phyloP scores from a whole-genome alignment of 2,888 invertebrate genomes.

The Pristionchus exspectatus region DNA sequence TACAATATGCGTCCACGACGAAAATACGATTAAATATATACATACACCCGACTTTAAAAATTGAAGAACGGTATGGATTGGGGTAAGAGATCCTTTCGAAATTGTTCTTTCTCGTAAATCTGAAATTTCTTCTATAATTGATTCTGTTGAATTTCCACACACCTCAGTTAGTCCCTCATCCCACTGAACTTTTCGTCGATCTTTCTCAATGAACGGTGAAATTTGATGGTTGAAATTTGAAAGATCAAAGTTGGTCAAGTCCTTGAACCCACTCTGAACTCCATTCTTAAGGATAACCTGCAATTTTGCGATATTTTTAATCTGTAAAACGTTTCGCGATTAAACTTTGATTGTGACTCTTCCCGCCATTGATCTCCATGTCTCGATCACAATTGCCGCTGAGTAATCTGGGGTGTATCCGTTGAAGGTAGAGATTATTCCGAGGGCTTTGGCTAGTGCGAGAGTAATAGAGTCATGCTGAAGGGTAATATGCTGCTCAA shows the following conservation, averaged over 20 bases:
- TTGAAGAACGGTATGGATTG: too few species aligned
- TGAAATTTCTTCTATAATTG: background rate
- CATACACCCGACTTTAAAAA: too few species aligned
- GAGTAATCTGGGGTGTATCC: background rate
- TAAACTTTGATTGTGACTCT: background rate
- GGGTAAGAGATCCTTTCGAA: background rate
- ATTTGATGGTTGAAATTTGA: background rate
- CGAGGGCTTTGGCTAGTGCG: background rate
- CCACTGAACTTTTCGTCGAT: background rate
- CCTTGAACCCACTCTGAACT: background rate
- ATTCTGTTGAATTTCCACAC: background rate
- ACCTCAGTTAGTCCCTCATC: background rate
- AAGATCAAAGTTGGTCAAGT: background rate
- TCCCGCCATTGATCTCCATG: background rate
- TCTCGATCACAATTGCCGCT: background rate
- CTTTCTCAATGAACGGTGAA: background rate
- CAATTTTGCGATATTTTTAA: background rate
- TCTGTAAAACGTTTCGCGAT: too few species aligned
- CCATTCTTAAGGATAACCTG: background rate
- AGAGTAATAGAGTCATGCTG: background rate
- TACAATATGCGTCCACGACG: too few species aligned
- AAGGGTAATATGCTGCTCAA: too few species aligned
- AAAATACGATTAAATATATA: too few species aligned
- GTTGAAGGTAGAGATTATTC: background rate
- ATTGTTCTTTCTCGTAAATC: background rate